Base-by-base conservation (phyloP, 1,140 invertebrate species). In the Adelges cooleyi region DNA sequence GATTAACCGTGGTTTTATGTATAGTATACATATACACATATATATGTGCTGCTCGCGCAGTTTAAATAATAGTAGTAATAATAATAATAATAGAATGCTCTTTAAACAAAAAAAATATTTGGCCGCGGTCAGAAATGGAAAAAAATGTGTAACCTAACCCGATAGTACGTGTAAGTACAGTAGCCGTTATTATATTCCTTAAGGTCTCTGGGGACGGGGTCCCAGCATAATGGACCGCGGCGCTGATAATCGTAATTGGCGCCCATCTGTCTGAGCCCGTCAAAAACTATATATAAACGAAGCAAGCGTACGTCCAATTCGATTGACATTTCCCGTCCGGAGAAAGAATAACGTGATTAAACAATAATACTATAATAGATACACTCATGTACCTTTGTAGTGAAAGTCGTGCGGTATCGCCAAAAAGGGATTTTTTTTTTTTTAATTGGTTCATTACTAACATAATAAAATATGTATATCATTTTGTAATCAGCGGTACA, bases 261-360 rank as follows among this genome's bases (percentile, higher is more conserved):
- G 56, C 56, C 56, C 56, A 48, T 48, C 56, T 48, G 42, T 62
- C 56, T 48, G 56, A 25, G 29, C 29, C 15, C 56, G 42, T 9
- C 3, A 33, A 33, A 22, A 11, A 59, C 25, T 23, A 46, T 27
- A 44, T 23, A 27, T 36, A 13, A 46, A 22, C 20, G 44, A 46
- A 46, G 42, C 42, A 46, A 9, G 13, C 29, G 36, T 22, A 22
- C 22, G 53, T 42, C 36, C 53, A 9, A 56, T 56, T 56, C 53
- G 53, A 56, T 56, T 44, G 38, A 22, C 23, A 27, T 56, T 56
- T 56, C 9, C 20, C 25, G 33, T 23, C 40, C 53, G 22, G 36
- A 44, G 13, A 18, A 22, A 44, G 53, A 17, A 23, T 56, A 56
- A 56, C 22, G 15, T 44, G 36, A 56, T 56, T 56, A 56, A 56